Evolutionary conservation across 2,797 vertebrate species (phyloP).

Genomic region (Neosilurus mollespiculum): DNA sequence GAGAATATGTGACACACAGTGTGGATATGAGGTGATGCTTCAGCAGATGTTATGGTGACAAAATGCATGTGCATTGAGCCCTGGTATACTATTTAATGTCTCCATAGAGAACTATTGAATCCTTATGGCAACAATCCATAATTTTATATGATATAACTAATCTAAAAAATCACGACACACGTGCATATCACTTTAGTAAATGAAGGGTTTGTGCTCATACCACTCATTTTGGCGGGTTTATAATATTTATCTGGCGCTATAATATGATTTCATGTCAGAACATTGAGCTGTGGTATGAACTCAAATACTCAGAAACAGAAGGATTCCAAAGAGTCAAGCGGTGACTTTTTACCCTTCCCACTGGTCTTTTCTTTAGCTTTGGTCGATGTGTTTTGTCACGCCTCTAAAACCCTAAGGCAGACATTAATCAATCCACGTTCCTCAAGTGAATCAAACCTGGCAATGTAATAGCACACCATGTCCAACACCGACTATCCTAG

Average conservation of each 20-base stretch:
- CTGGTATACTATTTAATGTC: background rate
- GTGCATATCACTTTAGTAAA: background rate
- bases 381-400: background rate
- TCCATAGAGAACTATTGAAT: background rate
- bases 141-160: background rate
- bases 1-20: background rate
- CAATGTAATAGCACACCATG: background rate
- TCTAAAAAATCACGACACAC: background rate
- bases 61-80: background rate
- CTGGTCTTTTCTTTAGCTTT: background rate
- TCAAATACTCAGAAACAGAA: background rate
- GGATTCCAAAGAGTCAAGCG: background rate
- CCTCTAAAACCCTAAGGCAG: background rate
- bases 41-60: background rate
- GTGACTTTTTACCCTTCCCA: background rate
- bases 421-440: background rate
- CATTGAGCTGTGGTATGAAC: background rate
- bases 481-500: background rate
- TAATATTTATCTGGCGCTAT: background rate
- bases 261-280: background rate
- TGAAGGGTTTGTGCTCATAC: background rate
- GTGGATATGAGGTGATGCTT: background rate
- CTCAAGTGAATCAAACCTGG: background rate
- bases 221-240: background rate
- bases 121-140: background rate